These are phyloP conservation scores for Ostrea denselamellosa DNA, from an alignment of 1,140 invertebrate genomes.

Conservation along the genomic window DNA sequence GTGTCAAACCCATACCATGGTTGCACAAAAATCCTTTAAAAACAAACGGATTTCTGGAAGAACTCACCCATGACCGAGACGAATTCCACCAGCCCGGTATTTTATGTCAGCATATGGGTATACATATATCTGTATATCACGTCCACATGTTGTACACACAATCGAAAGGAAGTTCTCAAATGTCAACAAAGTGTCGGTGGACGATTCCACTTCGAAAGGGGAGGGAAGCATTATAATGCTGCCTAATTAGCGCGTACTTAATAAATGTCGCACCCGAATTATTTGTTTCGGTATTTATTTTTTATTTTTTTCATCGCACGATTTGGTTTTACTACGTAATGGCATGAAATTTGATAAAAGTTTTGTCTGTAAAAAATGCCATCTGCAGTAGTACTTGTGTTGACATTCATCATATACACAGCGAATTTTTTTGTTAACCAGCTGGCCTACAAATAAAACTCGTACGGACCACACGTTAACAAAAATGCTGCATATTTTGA, in stretches of 20 bases:
- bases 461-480: not conserved
- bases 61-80: not conserved
- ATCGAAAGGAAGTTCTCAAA: slow-evolving; percentile 34
- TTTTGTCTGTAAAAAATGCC: too few species aligned
- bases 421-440: too few species aligned
- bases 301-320: too few species aligned
- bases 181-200: slow-evolving; percentile 2
- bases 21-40: not conserved
- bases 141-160: slow-evolving; percentile 32
- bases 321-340: too few species aligned
- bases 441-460: too few species aligned
- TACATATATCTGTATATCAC: not conserved
- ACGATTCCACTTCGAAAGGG: slow-evolving; percentile 24
- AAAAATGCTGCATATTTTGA: not conserved
- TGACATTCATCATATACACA: too few species aligned
- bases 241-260: slow-evolving; percentile 6
- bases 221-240: not conserved
- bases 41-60: not conserved
- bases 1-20: not conserved
- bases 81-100: not conserved
- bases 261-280: not conserved
- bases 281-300: not conserved
- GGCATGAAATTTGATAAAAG: too few species aligned
- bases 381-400: too few species aligned
- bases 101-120: slow-evolving; percentile 20